These are phyloP conservation scores for Campoplex capitator DNA, from an alignment of 2,888 invertebrate species.

Conservation along the genomic window DNA sequence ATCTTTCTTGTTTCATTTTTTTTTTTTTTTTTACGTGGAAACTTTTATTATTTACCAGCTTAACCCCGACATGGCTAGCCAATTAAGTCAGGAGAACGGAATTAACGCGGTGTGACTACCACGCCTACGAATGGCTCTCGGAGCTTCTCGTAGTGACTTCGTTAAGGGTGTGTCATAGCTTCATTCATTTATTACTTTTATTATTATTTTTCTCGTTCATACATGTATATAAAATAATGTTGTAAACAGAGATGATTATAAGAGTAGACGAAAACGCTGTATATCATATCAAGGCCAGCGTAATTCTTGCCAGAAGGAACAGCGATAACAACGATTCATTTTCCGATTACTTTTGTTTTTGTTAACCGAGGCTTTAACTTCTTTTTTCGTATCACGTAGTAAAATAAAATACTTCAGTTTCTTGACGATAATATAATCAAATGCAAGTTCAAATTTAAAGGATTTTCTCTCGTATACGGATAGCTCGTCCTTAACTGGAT, in stretches of 20 bases:
- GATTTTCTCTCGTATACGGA: background rate
- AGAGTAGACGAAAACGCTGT: background rate
- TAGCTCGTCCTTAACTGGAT: too few species aligned
- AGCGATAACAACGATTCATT: conserved; percentile 2
- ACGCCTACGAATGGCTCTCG: conserved; percentile 41
- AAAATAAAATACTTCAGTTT: background rate
- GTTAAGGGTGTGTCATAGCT: conserved; percentile 48
- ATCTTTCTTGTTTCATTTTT: conserved; percentile 23
- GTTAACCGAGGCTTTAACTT: background rate
- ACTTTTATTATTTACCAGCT: conserved; percentile 64
- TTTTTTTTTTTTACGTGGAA: conserved; percentile 6
- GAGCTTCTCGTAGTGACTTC: conserved; percentile 23
- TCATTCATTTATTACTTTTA: conserved; percentile 39
- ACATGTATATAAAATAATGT: background rate
- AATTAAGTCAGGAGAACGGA: conserved; percentile 58
- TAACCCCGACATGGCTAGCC: conserved; percentile 48
- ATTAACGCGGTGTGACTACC: conserved; percentile 51
- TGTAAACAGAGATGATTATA: background rate
- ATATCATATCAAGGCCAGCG: background rate
- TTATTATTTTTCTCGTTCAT: conserved; percentile 2
- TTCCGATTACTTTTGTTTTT: background rate
- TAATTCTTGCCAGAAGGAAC: background rate
- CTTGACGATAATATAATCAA: background rate
- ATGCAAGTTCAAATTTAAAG: background rate
- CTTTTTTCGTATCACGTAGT: background rate